Conservation (phyloP, 2,797 vertebrate species). For the Taenioides sp. region DNA sequence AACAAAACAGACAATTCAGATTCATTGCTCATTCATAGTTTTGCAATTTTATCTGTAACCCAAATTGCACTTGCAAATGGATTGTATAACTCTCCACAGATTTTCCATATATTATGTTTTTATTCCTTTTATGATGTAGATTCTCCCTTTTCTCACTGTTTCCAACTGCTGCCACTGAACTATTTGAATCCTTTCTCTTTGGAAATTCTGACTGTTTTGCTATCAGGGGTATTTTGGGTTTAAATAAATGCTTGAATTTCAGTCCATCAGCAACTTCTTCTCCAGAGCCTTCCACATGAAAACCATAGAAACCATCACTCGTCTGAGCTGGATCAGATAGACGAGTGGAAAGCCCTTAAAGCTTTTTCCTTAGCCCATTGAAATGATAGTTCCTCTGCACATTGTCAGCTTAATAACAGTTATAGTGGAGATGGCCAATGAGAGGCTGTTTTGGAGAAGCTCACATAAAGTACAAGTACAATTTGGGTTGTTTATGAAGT, state of each 20-base stretch:
- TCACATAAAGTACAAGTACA: background rate
- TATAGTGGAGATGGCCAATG: background rate
- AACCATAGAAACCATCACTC: slow-evolving; percentile 24
- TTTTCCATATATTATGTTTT: background rate
- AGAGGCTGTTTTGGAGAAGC: slow-evolving; percentile 3
- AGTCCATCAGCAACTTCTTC: slow-evolving; percentile 17
- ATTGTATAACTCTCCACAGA: background rate
- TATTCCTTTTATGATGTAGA: background rate
- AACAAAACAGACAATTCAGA: background rate
- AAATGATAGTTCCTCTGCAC: slow-evolving; percentile 19
- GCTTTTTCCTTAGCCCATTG: slow-evolving; percentile 13
- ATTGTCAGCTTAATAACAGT: slow-evolving; percentile 15
- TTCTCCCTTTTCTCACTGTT: background rate
- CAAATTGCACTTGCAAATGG: background rate
- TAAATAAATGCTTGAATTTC: slow-evolving; percentile 20
- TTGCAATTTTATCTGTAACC: background rate
- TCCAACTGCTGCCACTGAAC: background rate
- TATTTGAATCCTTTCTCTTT: slow-evolving; percentile 10
- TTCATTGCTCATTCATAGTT: background rate
- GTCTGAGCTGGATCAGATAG: slow-evolving; percentile 23
- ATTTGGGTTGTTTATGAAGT: slow-evolving; percentile 17
- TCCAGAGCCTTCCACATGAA: background rate
- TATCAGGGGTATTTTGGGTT: slow-evolving; percentile 19
- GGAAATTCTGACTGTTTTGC: slow-evolving; percentile 25
- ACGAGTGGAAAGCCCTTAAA: slow-evolving; percentile 17